Percentiles rank a stretch among this genome's conserved stretches.
These are phyloP conservation scores for Heliconius hermathena DNA, from an alignment of 1,140 invertebrate species.

Conservation along the genomic window DNA sequence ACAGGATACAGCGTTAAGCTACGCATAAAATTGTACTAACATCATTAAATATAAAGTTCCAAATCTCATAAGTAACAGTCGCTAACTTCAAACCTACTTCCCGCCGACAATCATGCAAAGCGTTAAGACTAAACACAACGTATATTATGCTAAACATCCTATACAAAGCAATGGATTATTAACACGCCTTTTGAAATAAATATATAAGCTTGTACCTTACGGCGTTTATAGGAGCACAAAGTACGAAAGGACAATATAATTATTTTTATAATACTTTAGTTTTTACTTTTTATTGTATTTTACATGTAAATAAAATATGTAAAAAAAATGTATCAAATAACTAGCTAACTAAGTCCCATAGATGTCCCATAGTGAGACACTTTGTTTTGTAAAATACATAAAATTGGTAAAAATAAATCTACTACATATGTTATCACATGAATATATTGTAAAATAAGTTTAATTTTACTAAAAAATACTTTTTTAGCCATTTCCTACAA, in stretches of 20 bases:
- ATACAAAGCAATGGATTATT: constrained; percentile 19
- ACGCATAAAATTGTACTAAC: neutral
- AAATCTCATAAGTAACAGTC: constrained; percentile 2
- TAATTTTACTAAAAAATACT: no score
- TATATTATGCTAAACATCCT: constrained; percentile 28
- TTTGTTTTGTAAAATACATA: no score
- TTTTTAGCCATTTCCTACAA: no score
- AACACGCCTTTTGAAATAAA: neutral
- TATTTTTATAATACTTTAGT: no score
- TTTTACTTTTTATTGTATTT: neutral
- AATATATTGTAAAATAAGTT: neutral
- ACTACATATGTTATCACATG: no score
- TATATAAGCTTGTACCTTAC: neutral
- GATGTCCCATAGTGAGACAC: no score
- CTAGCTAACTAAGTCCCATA: no score
- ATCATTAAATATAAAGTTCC: neutral
- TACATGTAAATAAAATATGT: no score
- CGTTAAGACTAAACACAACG: constrained; percentile 21
- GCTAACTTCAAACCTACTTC: constrained; percentile 11
- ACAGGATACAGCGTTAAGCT: no score
- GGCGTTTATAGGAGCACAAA: neutral
- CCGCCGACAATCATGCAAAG: constrained; percentile 27
- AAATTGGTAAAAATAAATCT: no score
- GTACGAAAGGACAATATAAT: neutral
- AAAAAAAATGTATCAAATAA: no score